Conservation (phyloP, 1,140 invertebrate genomes). For the Penaeus vannamei region DNA sequence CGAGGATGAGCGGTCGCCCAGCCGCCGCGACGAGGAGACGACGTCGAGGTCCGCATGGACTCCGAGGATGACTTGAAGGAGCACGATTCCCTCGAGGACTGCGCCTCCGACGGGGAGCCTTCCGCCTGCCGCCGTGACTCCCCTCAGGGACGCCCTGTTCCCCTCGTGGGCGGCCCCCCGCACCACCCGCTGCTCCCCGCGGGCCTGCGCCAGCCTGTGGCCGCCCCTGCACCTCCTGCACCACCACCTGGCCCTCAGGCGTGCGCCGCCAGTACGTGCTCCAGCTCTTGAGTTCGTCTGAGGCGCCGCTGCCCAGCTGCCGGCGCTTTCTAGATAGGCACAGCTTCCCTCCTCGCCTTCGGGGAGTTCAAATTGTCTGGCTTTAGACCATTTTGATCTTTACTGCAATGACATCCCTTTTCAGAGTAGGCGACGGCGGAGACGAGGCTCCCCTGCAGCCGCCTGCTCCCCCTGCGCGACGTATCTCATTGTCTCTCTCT, state of each 20-base stretch:
- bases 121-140: conserved; percentile 40
- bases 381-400: no score
- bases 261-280: conserved; percentile 58
- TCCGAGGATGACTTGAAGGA: conserved; percentile 55
- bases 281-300: background rate
- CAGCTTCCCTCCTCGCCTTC: no score
- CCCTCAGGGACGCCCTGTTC: conserved; percentile 46
- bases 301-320: no score
- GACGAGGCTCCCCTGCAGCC: background rate
- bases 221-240: conserved; percentile 65
- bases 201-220: conserved; percentile 61
- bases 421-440: no score
- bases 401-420: no score
- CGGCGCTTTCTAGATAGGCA: background rate
- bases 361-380: no score
- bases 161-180: conserved; percentile 35
- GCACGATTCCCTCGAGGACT: conserved; percentile 39
- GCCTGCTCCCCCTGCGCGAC: background rate
- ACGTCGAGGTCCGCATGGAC: conserved; percentile 55
- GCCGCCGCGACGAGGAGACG: conserved; percentile 30
- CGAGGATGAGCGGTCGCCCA: background rate
- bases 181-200: conserved; percentile 46
- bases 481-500: background rate
- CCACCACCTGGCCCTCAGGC: conserved; percentile 67
- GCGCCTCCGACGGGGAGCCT: conserved; percentile 36